These are phyloP conservation scores for Heterodera schachtii DNA, from an alignment of 1,140 invertebrate genomes.

Conservation along the genomic window DNA sequence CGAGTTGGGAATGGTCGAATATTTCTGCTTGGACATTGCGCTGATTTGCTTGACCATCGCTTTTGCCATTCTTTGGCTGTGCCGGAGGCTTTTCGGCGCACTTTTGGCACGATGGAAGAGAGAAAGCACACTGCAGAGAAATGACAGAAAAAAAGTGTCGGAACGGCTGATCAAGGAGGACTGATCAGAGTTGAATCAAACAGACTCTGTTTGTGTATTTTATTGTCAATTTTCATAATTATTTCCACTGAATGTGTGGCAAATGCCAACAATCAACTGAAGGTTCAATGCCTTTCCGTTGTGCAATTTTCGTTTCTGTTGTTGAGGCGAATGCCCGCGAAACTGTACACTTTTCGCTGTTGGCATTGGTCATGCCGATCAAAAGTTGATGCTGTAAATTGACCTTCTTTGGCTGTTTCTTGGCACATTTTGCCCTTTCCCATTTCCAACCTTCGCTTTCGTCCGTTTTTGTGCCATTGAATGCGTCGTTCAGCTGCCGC, in stretches of 20 bases:
- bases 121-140: background rate
- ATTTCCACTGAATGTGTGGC: too few relatives aligned
- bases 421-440: too few relatives aligned
- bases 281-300: background rate
- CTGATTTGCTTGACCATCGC: slow-evolving; percentile 18
- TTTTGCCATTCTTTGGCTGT: slow-evolving; percentile 19
- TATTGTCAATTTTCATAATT: too few relatives aligned
- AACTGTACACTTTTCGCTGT: background rate
- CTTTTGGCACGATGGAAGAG: background rate
- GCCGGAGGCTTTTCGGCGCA: background rate
- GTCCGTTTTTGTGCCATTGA: background rate
- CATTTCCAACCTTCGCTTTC: too few relatives aligned
- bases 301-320: background rate
- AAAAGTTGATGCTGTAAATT: background rate
- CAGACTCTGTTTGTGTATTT: too few relatives aligned
- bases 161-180: background rate
- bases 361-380: background rate
- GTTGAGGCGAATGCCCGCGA: background rate
- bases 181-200: background rate
- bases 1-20: slow-evolving; percentile 30
- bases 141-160: background rate
- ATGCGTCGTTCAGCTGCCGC: slow-evolving; percentile 6
- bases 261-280: too few relatives aligned
- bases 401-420: too few relatives aligned
- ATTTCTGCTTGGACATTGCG: slow-evolving; percentile 44